Evolutionary conservation across 2,797 vertebrate species (phyloP).

Genomic region (Labeo calbasu): DNA sequence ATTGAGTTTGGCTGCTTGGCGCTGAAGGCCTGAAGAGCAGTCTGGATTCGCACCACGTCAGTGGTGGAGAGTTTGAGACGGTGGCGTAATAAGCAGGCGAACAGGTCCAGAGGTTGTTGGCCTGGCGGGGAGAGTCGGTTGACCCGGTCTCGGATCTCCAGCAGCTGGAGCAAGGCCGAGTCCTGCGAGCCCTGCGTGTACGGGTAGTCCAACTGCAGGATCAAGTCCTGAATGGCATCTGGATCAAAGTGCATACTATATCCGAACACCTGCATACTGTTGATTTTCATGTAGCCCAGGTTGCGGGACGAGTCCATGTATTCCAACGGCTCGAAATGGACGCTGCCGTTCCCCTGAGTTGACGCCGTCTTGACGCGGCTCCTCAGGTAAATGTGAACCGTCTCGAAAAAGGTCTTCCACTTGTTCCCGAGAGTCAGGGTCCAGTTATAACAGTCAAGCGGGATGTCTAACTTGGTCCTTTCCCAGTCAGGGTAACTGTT

Average conservation of each 20-base stretch:
- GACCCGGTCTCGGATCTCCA: conserved; percentile 95
- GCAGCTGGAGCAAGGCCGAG: conserved; percentile 92
- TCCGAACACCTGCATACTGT: conserved; percentile 95
- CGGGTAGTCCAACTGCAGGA: conserved; percentile 96
- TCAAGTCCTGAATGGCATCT: conserved; percentile 95
- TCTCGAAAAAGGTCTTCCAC: conserved; percentile 99
- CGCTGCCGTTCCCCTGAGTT: conserved; percentile 83
- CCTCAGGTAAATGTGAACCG: conserved; percentile 94
- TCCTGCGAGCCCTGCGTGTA: conserved; percentile 98
- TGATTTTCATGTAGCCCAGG: conserved; percentile 98
- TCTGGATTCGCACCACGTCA: conserved; percentile 93
- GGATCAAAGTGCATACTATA: conserved; percentile 99
- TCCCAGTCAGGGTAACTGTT: conserved; percentile 96
- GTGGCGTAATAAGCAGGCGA: conserved; percentile 95
- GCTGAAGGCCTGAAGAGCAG: conserved; percentile 93
- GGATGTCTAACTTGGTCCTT: conserved; percentile 93
- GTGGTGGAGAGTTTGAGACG: conserved; percentile 94
- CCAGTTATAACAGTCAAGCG: conserved; percentile 97
- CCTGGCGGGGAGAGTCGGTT: conserved; percentile 95
- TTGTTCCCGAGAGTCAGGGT: conserved; percentile 95
- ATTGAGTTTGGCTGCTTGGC: conserved; percentile 94
- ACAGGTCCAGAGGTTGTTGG: conserved; percentile 91
- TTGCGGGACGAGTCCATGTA: conserved; percentile 90
- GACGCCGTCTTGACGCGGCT: conserved; percentile 88
- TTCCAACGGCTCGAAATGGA: conserved; percentile 93